Conservation (phyloP, 2,888 invertebrate genomes). For the Macaria liturata region DNA sequence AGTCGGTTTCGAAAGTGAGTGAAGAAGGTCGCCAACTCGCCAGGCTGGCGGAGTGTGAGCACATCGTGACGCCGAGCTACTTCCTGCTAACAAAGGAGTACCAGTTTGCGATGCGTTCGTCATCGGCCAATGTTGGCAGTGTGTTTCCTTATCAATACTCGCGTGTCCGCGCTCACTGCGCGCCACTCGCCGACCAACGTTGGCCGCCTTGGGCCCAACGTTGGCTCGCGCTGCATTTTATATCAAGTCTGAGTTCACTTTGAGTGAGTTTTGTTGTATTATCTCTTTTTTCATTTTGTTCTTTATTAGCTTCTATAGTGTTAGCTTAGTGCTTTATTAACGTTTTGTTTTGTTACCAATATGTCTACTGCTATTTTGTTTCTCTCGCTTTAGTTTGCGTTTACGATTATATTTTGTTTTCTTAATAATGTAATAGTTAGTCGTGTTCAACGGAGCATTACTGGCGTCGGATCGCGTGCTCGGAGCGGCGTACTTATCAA, state of each 20-base stretch:
- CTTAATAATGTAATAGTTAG: constrained; percentile 18
- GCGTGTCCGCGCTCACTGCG: constrained; percentile 38
- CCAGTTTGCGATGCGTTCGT: constrained; percentile 42
- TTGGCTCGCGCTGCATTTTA: constrained; percentile 64
- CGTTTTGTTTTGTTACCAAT: constrained; percentile 74
- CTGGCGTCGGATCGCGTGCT: constrained; percentile 44
- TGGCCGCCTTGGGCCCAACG: constrained; percentile 53
- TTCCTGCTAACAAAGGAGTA: constrained; percentile 40
- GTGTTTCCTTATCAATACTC: constrained; percentile 54
- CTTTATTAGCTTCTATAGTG: constrained; percentile 48
- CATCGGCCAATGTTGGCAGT: constrained; percentile 44
- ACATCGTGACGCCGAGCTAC: constrained; percentile 32
- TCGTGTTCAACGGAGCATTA: constrained; percentile 33
- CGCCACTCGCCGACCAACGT: constrained; percentile 48
- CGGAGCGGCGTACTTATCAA: constrained; percentile 50
- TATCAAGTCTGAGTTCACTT: constrained; percentile 64
- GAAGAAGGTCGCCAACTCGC: constrained; percentile 29
- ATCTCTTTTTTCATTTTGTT: constrained; percentile 53
- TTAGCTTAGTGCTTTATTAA: constrained; percentile 64
- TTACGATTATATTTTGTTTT: constrained; percentile 25
- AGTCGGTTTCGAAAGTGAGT: constrained; percentile 36
- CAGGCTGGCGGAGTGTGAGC: constrained; percentile 30
- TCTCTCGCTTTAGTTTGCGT: constrained; percentile 26
- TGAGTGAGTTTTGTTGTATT: constrained; percentile 57
- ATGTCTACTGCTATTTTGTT: constrained; percentile 45